A percentile compares a stretch with the other conserved stretches of the same genome.
phyloP scores from a whole-genome alignment of 92 coral and sea anemone genomes.

The Epizoanthus illoricatus region DNA sequence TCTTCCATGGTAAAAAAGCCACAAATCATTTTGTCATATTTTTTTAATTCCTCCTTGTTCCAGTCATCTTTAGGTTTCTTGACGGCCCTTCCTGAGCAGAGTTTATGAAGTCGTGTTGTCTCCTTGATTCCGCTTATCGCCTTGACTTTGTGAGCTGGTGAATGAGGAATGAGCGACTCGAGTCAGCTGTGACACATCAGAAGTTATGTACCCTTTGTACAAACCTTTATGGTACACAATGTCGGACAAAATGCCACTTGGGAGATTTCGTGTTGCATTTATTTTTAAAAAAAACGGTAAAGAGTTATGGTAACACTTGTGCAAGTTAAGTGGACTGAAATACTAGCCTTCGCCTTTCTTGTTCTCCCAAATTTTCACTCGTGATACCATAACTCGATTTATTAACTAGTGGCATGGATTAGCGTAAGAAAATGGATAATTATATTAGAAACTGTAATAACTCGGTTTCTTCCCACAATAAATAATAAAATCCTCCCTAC shows the following conservation, averaged over 20 bases:
- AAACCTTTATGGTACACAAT: not conserved
- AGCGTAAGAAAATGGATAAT: too few species aligned
- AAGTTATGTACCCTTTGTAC: too few species aligned
- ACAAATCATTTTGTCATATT: slow-evolving; percentile 82
- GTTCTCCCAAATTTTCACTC: too few species aligned
- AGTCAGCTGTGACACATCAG: not conserved
- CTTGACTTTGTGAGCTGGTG: slow-evolving; percentile 61
- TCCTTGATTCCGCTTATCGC: slow-evolving; percentile 77
- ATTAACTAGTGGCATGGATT: too few species aligned
- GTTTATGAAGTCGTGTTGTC: slow-evolving; percentile 84
- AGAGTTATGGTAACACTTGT: too few species aligned
- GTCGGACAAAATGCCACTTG: not conserved
- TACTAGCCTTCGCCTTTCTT: too few species aligned
- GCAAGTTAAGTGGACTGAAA: too few species aligned
- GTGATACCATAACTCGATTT: too few species aligned
- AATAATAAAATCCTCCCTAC: too few species aligned
- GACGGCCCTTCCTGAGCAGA: slow-evolving; percentile 74
- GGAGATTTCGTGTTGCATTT: not conserved
- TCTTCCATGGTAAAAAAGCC: slow-evolving; percentile 84
- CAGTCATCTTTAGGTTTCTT: slow-evolving; percentile 70
- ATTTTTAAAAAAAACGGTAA: not conserved
- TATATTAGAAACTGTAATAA: too few species aligned
- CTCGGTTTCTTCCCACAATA: too few species aligned
- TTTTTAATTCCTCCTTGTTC: slow-evolving; percentile 53
- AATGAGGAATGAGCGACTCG: not conserved